Conservation (phyloP, 2,113 vertebrate species). For the Plecotus auritus region DNA sequence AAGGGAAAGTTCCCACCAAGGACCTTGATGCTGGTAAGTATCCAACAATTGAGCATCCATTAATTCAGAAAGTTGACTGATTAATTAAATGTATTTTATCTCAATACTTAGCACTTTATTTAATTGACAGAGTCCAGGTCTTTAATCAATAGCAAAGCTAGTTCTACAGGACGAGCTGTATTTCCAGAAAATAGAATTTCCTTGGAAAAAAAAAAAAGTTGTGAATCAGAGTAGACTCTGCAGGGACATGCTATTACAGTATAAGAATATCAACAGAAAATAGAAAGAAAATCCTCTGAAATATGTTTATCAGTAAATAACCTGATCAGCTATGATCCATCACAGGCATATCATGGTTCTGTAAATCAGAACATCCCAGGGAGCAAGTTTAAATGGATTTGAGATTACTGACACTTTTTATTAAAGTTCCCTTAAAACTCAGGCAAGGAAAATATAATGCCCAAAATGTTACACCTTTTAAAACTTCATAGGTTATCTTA, state of each 20-base stretch:
- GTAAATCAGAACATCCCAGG: conserved; percentile 69
- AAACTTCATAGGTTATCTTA: conserved; percentile 76
- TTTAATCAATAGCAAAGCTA: conserved; percentile 60
- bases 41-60: neutral
- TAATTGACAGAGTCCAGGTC: neutral
- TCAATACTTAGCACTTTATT: conserved; percentile 4
- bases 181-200: conserved; percentile 50
- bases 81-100: conserved; percentile 13
- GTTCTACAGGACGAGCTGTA: conserved; percentile 20
- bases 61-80: neutral
- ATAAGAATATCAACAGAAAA: conserved; percentile 79
- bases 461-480: conserved; percentile 70
- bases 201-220: conserved; percentile 56
- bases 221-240: conserved; percentile 54
- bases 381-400: conserved; percentile 80
- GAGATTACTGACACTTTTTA: conserved; percentile 80
- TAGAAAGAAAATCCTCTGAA: conserved; percentile 80
- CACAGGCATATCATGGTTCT: conserved; percentile 71
- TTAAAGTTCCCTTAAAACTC: conserved; percentile 77
- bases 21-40: neutral
- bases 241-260: conserved; percentile 76
- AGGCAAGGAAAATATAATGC: conserved; percentile 69
- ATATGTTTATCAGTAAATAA: conserved; percentile 82
- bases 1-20: neutral
- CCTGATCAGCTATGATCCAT: conserved; percentile 79